Conservation (phyloP, 2,888 invertebrate species). For the Mellilla xanthometata region DNA sequence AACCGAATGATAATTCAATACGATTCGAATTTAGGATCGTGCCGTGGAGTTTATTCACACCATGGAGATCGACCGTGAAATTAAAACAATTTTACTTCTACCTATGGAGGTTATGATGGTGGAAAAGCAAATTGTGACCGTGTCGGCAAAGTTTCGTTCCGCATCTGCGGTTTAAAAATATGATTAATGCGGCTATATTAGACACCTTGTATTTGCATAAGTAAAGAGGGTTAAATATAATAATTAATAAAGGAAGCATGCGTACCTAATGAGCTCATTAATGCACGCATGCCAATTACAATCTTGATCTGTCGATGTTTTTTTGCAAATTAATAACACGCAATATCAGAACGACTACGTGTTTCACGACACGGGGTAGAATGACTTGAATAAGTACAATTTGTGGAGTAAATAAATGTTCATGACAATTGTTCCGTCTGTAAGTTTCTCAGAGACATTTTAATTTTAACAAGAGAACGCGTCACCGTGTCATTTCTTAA, state of each 20-base stretch:
- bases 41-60: constrained; percentile 52
- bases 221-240: constrained; percentile 7
- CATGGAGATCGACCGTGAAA: constrained; percentile 52
- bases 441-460: too few relatives aligned
- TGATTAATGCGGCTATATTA: neutral
- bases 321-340: neutral
- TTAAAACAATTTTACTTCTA: constrained; percentile 38
- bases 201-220: constrained; percentile 10
- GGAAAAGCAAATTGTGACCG: neutral
- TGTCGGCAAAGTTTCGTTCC: neutral
- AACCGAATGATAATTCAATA: constrained; percentile 48
- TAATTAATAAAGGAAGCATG: constrained; percentile 10
- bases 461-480: too few relatives aligned
- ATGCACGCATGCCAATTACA: constrained; percentile 7
- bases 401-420: neutral
- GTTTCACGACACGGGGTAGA: neutral
- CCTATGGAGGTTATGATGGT: neutral
- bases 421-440: neutral
- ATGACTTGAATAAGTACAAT: neutral
- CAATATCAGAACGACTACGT: too few relatives aligned
- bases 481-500: too few relatives aligned
- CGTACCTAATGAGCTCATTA: constrained; percentile 10
- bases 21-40: constrained; percentile 53
- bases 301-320: constrained; percentile 6
- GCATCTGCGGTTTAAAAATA: constrained; percentile 1